phyloP scores from a whole-genome alignment of 2,797 vertebrate genomes.

The Fundulus diaphanus region DNA sequence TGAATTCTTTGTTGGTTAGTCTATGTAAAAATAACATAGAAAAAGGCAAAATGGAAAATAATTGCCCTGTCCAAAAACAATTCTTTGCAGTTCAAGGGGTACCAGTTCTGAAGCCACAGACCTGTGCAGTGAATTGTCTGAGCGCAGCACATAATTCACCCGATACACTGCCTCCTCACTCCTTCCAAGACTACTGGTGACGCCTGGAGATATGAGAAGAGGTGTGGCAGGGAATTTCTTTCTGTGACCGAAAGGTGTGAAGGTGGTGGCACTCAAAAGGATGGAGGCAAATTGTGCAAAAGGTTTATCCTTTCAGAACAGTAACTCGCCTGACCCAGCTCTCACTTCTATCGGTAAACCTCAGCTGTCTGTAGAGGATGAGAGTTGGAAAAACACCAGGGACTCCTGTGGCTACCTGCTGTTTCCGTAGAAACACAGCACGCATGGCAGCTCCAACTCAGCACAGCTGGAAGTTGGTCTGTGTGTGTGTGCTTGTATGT shows the following conservation, averaged over 20 bases:
- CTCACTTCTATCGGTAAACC: constrained; percentile 67
- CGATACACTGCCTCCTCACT: neutral
- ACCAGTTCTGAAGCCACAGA: constrained; percentile 30
- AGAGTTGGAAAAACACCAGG: constrained; percentile 69
- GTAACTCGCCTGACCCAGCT: constrained; percentile 22
- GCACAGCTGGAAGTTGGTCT: constrained; percentile 60
- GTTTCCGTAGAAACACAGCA: constrained; percentile 78
- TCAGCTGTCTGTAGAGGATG: constrained; percentile 71
- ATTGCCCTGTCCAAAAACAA: neutral
- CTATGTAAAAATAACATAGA: neutral
- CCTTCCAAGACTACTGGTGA: constrained; percentile 33
- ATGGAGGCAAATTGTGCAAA: constrained; percentile 34
- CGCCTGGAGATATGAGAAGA: constrained; percentile 39
- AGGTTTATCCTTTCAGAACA: constrained; percentile 53
- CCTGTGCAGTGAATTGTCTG: constrained; percentile 38
- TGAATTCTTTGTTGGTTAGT: too few relatives aligned
- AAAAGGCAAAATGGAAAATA: neutral
- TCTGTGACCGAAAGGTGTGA: constrained; percentile 47
- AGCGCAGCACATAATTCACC: constrained; percentile 18
- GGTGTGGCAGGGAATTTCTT: constrained; percentile 42
- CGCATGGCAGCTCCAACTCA: constrained; percentile 50
- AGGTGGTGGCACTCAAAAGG: constrained; percentile 43
- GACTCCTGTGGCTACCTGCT: constrained; percentile 71
- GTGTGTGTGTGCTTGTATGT: neutral
- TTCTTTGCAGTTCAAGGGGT: constrained; percentile 31